Conservation (phyloP, 2,113 vertebrate genomes). For the Octodon degus region DNA sequence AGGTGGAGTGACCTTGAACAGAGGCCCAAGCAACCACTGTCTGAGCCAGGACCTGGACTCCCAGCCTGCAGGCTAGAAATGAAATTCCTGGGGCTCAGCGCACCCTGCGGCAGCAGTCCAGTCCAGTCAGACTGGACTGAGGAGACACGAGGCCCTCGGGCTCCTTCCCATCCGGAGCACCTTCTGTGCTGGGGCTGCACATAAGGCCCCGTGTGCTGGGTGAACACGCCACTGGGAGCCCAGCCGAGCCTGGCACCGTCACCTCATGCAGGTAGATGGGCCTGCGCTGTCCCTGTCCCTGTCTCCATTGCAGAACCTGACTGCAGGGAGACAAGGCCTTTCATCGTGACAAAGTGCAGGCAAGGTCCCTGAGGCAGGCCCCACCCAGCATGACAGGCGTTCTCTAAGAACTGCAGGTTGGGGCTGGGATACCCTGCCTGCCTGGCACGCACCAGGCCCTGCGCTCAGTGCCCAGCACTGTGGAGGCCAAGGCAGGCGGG, state of each 20-base stretch:
- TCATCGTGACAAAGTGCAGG: not conserved
- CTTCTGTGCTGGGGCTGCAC: not conserved
- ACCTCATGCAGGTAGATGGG: not conserved
- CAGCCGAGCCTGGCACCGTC: not conserved
- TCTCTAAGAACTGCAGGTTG: not conserved
- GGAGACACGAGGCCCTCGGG: too few species aligned
- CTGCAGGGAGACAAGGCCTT: too few species aligned
- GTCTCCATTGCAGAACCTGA: not conserved
- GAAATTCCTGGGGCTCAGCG: not conserved
- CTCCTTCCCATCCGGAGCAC: not conserved
- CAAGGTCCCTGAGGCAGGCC: too few species aligned
- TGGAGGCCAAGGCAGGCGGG: not conserved
- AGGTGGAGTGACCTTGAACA: not conserved
- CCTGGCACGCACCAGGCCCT: not conserved
- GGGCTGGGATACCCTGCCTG: too few species aligned
- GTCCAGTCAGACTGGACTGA: too few species aligned
- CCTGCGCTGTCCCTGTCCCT: not conserved
- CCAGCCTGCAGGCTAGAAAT: not conserved
- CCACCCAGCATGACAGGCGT: not conserved
- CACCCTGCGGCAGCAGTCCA: too few species aligned
- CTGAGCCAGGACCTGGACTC: not conserved
- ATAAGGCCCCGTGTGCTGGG: too few species aligned
- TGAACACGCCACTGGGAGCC: not conserved
- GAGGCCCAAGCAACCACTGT: not conserved
- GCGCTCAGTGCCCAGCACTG: not conserved